phyloP scores from a whole-genome alignment of 2,888 invertebrate species.

The Drosophila greeni region DNA sequence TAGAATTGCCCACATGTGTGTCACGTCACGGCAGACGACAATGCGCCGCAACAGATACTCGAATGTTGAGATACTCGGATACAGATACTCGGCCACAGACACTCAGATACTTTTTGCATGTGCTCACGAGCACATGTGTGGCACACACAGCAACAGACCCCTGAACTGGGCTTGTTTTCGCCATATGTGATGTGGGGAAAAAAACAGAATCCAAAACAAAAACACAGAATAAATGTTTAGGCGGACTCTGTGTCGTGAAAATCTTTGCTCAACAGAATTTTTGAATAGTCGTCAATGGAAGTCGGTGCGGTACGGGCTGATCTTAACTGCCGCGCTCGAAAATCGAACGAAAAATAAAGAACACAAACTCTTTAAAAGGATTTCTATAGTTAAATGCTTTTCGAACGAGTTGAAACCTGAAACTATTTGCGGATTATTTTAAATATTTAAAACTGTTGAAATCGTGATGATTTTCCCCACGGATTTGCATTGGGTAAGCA shows the following conservation, averaged over 20 bases:
- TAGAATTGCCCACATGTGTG: conserved; percentile 73
- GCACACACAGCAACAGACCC: conserved; percentile 36
- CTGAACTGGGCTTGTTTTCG: conserved; percentile 71
- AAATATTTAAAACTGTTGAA: background rate
- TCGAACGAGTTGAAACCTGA: background rate
- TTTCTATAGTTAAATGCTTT: conserved; percentile 13
- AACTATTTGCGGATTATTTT: background rate
- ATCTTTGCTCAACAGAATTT: conserved; percentile 58
- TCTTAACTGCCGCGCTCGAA: conserved; percentile 22
- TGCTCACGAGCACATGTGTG: conserved; percentile 36
- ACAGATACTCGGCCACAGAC: conserved; percentile 16
- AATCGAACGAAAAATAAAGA: conserved; percentile 12
- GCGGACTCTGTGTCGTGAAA: conserved; percentile 50
- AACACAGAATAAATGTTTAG: conserved; percentile 58
- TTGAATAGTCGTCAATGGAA: conserved; percentile 68
- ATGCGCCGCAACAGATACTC: conserved; percentile 49
- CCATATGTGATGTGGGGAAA: conserved; percentile 61
- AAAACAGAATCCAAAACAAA: conserved; percentile 18
- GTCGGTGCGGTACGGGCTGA: conserved; percentile 44
- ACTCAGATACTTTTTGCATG: conserved; percentile 43
- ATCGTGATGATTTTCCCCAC: conserved; percentile 56
- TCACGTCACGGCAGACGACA: conserved; percentile 72
- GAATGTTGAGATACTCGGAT: conserved; percentile 13
- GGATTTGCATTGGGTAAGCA: conserved; percentile 63
- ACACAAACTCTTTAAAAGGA: conserved; percentile 5